Evolutionary conservation across 2,888 invertebrate genomes (phyloP), one percentile per base, ranked within the genome.

Genomic region (Ptilodon capucinus): DNA sequence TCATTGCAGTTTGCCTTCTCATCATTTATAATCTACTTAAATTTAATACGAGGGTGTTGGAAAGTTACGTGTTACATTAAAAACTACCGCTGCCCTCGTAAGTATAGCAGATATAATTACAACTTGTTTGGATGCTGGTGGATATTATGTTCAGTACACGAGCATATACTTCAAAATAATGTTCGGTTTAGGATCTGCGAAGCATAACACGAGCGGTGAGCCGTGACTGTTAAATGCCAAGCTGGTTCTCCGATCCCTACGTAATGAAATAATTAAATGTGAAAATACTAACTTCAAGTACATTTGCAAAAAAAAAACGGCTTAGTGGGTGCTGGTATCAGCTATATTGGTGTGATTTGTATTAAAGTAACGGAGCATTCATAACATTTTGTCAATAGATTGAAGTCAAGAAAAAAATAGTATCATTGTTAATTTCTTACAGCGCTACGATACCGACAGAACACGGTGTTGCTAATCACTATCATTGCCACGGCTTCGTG

Each of bases 401-500:
- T 41, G 40, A 54, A 49, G 43, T 46, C 52, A 52, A 54, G 54
- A 45, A 48, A 55, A 60, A 62, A 54, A 46, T 32, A 47, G 40
- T 25, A 57, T 57, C 53, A 63, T 52, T 47, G 54, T 48, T 42
- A 52, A 58, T 66, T 54, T 67, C 61, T 57, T 63, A 64, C 58
- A 57, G 55, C 47, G 39, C 40, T 44, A 40, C 60, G 63, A 59
- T 39, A 21, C 14, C 4, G 21, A 11, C 41, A 56, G 60, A 66
- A 48, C 60, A 65, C 67, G 49, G 65, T 65, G 58, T 67, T 58
- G 56, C 70, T 74, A 76, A 82, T 79, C 68, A 74, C 63, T 73
- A 74, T 71, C 77, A 81, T 76, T 78, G 71, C 66, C 76, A 66
- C 72, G 67, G 68, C 69, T 64, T 49, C 45, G 44, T 49, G 62